Percentiles rank a stretch among this genome's conserved stretches.
These are phyloP conservation scores for Macrosiphum euphorbiae DNA, from an alignment of 2,888 invertebrate species.

Conservation along the genomic window DNA sequence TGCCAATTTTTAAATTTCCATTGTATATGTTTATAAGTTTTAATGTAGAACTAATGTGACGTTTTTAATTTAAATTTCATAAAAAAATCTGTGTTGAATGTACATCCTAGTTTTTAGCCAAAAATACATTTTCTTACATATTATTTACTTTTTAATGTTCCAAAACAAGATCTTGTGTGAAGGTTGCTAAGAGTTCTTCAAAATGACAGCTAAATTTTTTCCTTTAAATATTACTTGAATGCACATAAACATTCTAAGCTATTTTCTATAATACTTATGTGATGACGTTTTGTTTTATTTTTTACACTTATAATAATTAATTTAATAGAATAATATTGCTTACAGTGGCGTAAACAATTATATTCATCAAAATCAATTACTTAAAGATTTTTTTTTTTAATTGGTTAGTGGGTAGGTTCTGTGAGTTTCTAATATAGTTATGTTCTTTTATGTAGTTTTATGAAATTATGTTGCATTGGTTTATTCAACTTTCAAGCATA, in stretches of 20 bases:
- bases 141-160: not conserved
- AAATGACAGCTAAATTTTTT: not conserved
- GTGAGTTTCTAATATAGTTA: not conserved
- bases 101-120: not conserved
- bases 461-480: not conserved
- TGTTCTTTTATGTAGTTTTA: not conserved
- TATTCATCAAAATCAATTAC: not conserved
- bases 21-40: not conserved
- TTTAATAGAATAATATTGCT: not conserved
- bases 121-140: not conserved
- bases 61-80: not conserved
- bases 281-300: not conserved
- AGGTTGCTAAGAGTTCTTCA: not conserved
- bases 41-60: not conserved
- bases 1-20: not conserved
- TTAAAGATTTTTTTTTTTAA: not conserved
- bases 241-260: not conserved
- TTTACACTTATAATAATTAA: not conserved
- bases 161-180: not conserved
- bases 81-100: not conserved
- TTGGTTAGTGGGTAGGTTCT: not conserved
- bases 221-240: not conserved
- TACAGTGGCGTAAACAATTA: not conserved
- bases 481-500: not conserved
- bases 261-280: not conserved